Percentiles rank a stretch among this genome's conserved stretches.
Evolutionary conservation across 2,888 invertebrate species (phyloP).

Genomic region (Arge pagana): DNA sequence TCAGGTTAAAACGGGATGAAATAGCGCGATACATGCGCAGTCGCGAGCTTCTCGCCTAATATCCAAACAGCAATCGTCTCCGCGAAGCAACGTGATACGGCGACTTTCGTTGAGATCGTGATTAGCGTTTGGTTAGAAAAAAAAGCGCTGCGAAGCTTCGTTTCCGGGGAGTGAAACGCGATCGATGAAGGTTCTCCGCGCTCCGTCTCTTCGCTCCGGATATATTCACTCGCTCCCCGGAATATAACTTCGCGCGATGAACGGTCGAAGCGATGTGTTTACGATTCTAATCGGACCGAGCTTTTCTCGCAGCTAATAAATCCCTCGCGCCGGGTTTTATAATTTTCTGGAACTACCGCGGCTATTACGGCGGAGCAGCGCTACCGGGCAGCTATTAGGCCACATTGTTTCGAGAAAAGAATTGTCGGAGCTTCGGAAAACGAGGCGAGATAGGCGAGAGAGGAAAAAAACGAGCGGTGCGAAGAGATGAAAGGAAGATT

Average conservation of each 20-base stretch:
- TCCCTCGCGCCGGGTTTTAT: constrained; percentile 11
- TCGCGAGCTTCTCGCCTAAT: too few species aligned
- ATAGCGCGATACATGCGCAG: constrained; percentile 53
- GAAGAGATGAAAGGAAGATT: constrained; percentile 3
- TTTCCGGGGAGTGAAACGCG: too few species aligned
- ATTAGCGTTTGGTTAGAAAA: too few species aligned
- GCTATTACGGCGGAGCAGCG: constrained; percentile 11
- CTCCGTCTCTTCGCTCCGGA: too few species aligned
- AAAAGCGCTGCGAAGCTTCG: too few species aligned
- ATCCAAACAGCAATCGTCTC: too few species aligned
- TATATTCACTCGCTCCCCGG: too few species aligned
- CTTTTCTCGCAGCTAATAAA: constrained; percentile 8
- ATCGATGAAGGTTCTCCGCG: too few species aligned
- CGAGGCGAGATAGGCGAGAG: constrained; percentile 14
- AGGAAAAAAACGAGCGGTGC: constrained; percentile 6
- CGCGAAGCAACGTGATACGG: too few species aligned
- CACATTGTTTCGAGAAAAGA: constrained; percentile 17
- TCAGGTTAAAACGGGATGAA: constrained; percentile 53
- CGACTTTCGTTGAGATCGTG: too few species aligned
- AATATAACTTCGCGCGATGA: constrained; percentile 5
- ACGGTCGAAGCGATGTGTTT: constrained; percentile 15
- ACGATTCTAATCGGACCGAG: constrained; percentile 11
- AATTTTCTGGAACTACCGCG: constrained; percentile 14
- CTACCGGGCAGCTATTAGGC: constrained; percentile 21
- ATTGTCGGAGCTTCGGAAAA: constrained; percentile 24